Evolutionary conservation across 2,113 vertebrate species (phyloP).

Genomic region (Zosterops pallidus): DNA sequence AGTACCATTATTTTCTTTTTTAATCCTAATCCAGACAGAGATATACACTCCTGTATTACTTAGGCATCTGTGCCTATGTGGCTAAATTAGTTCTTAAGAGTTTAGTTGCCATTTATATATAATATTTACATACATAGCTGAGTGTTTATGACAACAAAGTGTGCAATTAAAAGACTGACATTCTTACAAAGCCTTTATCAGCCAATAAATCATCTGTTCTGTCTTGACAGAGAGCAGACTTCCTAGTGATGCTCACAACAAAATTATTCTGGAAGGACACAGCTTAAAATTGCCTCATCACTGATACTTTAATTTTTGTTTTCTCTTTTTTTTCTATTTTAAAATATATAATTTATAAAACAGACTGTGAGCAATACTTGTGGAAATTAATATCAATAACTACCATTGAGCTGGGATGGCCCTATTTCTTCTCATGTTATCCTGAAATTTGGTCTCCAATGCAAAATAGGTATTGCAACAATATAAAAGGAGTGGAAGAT

Average conservation of each 20-base stretch:
- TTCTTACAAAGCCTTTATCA: neutral
- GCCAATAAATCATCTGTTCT: neutral
- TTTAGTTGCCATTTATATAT: slow-evolving; percentile 7
- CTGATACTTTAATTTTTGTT: neutral
- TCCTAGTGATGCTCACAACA: neutral
- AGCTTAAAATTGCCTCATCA: neutral
- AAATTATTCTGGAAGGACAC: neutral
- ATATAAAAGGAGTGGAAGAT: neutral
- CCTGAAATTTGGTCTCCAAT: neutral
- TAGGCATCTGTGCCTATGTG: neutral
- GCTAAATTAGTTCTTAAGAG: slow-evolving; percentile 11
- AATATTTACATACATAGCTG: neutral
- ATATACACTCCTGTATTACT: neutral
- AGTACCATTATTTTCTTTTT: neutral
- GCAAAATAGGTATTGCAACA: neutral
- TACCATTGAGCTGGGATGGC: neutral
- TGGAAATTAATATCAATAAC: neutral
- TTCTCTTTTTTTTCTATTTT: neutral
- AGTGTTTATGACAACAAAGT: slow-evolving; percentile 1
- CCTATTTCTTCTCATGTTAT: neutral
- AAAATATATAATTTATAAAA: neutral
- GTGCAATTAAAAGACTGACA: neutral
- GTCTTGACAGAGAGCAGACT: neutral
- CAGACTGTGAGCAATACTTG: neutral
- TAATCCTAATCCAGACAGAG: neutral